Base-by-base conservation (phyloP, 2,888 invertebrate species). In the Lingula anatina region DNA sequence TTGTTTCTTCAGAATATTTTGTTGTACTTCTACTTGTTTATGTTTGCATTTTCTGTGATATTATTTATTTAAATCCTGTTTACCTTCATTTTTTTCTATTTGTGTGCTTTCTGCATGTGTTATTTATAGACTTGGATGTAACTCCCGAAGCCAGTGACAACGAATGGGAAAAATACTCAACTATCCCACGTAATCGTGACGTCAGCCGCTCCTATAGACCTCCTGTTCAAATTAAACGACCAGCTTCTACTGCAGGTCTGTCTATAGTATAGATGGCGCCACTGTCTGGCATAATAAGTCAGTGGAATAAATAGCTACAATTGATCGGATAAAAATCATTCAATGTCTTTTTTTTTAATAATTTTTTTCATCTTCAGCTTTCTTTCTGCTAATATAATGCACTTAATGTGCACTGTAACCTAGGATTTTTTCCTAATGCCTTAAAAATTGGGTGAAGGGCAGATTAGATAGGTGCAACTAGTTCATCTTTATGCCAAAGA, bases 231-330 rank as follows among this genome's bases (percentile, higher is more conserved):
- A 57, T 60, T 42, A 64, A 61, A 54, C 60, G 70, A 9, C 70
- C 70, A 41, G 66, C 65, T 31, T 69, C 68, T 38, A 68, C 68
- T 38, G 61, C 68, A 66, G 70, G 70, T 69, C 39, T 48, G 51
- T n/a, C n/a, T n/a, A n/a, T 51, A 20, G 25, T 15, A 18, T 24
- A 12, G 21, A 18, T 20, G 7, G n/a, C 40, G 18, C 18, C 40
- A 9, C 9, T 39, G 7, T 12, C 40, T 12, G 9, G n/a, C n/a
- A n/a, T n/a, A n/a, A n/a, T n/a, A n/a, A n/a, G n/a, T n/a, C n/a
- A n/a, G n/a, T n/a, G n/a, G n/a, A n/a, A n/a, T n/a, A n/a, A n/a
- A n/a, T n/a, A n/a, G n/a, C n/a, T n/a, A n/a, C n/a, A n/a, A 23
- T 5, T 20, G n/a, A 23, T 20, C n/a, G 15, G 18, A 24, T 24